A percentile compares a stretch with the other conserved stretches of the same genome.
Evolutionary conservation across 2,888 invertebrate species (phyloP).

Genomic region (Dorcus parallelipipedus): DNA sequence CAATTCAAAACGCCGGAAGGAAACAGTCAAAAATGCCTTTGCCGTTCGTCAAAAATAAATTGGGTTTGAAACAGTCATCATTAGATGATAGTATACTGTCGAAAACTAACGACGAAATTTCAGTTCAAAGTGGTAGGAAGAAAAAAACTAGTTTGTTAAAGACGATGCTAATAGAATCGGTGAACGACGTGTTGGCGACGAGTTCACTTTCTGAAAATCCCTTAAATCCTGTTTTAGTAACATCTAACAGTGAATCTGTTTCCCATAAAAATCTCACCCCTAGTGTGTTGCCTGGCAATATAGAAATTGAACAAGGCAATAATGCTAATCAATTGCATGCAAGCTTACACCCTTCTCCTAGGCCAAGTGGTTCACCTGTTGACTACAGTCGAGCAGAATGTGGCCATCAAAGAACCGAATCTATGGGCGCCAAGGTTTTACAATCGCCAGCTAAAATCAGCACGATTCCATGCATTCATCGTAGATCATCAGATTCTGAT

Average conservation of each 20-base stretch:
- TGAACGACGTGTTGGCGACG: constrained; percentile 44
- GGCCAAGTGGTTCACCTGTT: constrained; percentile 42
- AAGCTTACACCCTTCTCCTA: constrained; percentile 45
- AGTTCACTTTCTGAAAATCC: constrained; percentile 14
- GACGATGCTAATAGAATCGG: constrained; percentile 56
- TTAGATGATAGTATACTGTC: constrained; percentile 4
- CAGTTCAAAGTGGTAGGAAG: background rate
- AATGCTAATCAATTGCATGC: constrained; percentile 43
- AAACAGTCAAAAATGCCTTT: no score
- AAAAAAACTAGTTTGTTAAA: constrained; percentile 47
- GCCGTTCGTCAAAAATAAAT: no score
- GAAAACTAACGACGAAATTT: constrained; percentile 2
- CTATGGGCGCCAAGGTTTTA: constrained; percentile 55
- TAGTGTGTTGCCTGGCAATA: constrained; percentile 36
- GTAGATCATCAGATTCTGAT: constrained; percentile 91
- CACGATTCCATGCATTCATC: constrained; percentile 55
- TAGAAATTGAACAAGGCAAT: constrained; percentile 42
- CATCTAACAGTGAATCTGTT: background rate
- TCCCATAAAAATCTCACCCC: background rate
- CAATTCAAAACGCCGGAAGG: no score
- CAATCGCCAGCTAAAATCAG: constrained; percentile 56
- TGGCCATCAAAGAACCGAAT: constrained; percentile 56
- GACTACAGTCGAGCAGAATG: constrained; percentile 29
- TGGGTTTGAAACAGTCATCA: background rate
- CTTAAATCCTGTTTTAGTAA: background rate